Evolutionary conservation across 2,888 invertebrate genomes (phyloP).

Genomic region (Agrotis ipsilon): DNA sequence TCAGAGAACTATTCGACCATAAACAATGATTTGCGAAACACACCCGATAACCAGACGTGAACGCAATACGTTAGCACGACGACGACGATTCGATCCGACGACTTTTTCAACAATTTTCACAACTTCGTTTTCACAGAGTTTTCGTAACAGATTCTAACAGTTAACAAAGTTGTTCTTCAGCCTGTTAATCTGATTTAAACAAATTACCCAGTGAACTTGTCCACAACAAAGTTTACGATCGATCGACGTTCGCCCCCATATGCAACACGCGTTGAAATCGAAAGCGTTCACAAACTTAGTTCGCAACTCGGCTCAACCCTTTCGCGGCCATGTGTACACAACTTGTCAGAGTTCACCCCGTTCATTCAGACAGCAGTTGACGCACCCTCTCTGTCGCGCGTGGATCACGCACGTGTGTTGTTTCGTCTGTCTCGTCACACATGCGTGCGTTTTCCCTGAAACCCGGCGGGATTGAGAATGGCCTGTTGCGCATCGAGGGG

Average conservation of each 20-base stretch:
- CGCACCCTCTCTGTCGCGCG: slow-evolving; percentile 81
- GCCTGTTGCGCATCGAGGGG: slow-evolving; percentile 55
- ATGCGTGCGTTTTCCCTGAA: slow-evolving; percentile 79
- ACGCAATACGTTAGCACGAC: slow-evolving; percentile 77
- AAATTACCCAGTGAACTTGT: slow-evolving; percentile 74
- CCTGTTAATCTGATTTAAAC: slow-evolving; percentile 72
- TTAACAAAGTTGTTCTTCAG: slow-evolving; percentile 49
- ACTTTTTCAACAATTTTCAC: slow-evolving; percentile 80
- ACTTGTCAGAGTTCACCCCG: slow-evolving; percentile 85
- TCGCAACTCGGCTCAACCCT: slow-evolving; percentile 86
- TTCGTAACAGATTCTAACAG: slow-evolving; percentile 63
- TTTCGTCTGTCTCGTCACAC: slow-evolving; percentile 78
- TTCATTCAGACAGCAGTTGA: slow-evolving; percentile 85
- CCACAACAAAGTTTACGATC: slow-evolving; percentile 79
- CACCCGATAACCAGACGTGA: slow-evolving; percentile 73
- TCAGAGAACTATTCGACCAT: slow-evolving; percentile 87
- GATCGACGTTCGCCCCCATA: slow-evolving; percentile 85
- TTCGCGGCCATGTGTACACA: slow-evolving; percentile 84
- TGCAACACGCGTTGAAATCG: slow-evolving; percentile 88
- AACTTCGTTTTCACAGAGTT: slow-evolving; percentile 67
- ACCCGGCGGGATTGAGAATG: slow-evolving; percentile 70
- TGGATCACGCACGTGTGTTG: slow-evolving; percentile 84
- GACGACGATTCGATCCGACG: slow-evolving; percentile 74
- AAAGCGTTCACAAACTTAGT: slow-evolving; percentile 84
- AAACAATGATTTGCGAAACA: slow-evolving; percentile 89